A percentile compares a stretch with the other conserved stretches of the same genome.
These are phyloP conservation scores for Sebastes paucispinis DNA, from an alignment of 2,797 vertebrate species.

Conservation along the genomic window DNA sequence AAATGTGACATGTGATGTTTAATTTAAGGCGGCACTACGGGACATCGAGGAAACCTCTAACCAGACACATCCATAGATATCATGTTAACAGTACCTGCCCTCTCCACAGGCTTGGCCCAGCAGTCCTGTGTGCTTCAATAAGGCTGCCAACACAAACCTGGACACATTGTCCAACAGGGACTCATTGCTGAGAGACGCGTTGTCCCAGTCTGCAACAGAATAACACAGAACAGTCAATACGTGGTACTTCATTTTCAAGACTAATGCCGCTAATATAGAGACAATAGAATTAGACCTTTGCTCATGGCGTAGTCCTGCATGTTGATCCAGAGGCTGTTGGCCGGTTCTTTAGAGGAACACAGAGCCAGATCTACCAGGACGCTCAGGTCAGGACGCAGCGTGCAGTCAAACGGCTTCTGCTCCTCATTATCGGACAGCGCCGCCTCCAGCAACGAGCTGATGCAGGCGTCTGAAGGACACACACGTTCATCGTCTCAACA, in stretches of 20 bases:
- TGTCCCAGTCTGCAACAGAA: slow-evolving; percentile 93
- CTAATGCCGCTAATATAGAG: neutral
- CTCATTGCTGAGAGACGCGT: slow-evolving; percentile 92
- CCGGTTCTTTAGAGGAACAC: slow-evolving; percentile 94
- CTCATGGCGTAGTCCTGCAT: slow-evolving; percentile 97
- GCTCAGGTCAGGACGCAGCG: slow-evolving; percentile 87
- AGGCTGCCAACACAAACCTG: slow-evolving; percentile 92
- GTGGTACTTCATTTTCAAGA: neutral
- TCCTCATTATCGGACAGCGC: slow-evolving; percentile 96
- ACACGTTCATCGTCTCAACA: slow-evolving; percentile 3
- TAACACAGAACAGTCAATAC: neutral
- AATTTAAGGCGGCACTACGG: neutral
- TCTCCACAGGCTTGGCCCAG: slow-evolving; percentile 91
- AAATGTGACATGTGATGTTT: neutral
- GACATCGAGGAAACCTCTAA: neutral
- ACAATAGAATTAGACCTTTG: slow-evolving; percentile 84
- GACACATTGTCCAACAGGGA: slow-evolving; percentile 94
- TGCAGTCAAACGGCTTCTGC: slow-evolving; percentile 95
- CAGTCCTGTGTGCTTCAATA: slow-evolving; percentile 94
- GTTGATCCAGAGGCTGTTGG: slow-evolving; percentile 94
- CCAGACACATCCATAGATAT: neutral
- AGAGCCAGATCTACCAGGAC: slow-evolving; percentile 91
- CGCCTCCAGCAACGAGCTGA: slow-evolving; percentile 93
- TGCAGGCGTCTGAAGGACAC: slow-evolving; percentile 86
- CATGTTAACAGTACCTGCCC: slow-evolving; percentile 84